A percentile compares a stretch with the other conserved stretches of the same genome.
These are phyloP conservation scores for Mixornis gularis DNA, from an alignment of 2,113 vertebrate species.

Conservation along the genomic window DNA sequence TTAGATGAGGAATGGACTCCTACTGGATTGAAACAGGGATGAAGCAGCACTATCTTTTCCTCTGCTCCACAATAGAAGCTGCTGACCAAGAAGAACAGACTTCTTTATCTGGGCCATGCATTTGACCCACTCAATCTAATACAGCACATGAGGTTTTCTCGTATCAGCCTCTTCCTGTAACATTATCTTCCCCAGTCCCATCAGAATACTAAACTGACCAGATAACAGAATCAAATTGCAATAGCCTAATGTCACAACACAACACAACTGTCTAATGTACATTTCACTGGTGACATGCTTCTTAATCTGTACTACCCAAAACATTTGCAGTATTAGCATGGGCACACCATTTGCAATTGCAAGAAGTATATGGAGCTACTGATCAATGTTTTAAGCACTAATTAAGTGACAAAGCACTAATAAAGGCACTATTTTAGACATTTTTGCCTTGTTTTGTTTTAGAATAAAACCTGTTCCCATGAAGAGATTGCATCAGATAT, in stretches of 20 bases:
- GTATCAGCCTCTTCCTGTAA: slow-evolving; percentile 35
- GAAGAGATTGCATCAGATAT: background rate
- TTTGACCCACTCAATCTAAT: slow-evolving; percentile 8
- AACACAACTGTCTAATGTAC: slow-evolving; percentile 11
- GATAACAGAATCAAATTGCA: slow-evolving; percentile 30
- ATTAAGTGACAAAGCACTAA: background rate
- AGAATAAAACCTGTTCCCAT: background rate
- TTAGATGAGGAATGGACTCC: slow-evolving; percentile 37
- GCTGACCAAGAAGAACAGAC: background rate
- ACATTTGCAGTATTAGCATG: background rate
- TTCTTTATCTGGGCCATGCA: background rate
- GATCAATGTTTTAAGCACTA: background rate
- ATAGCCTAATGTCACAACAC: slow-evolving; percentile 2
- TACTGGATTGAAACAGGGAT: background rate
- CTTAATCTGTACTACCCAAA: background rate
- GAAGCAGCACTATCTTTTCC: slow-evolving; percentile 6
- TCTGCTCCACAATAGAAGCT: background rate
- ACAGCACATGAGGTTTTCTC: background rate
- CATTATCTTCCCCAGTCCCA: slow-evolving; percentile 29
- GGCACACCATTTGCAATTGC: background rate
- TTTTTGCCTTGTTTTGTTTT: background rate
- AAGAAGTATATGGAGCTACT: background rate
- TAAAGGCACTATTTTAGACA: background rate
- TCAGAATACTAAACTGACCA: slow-evolving; percentile 14
- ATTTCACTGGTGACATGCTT: background rate